Base-by-base conservation (phyloP, 30 jellyfish, hydroid and myxozoan species). In the Nemopilema nomurai region DNA sequence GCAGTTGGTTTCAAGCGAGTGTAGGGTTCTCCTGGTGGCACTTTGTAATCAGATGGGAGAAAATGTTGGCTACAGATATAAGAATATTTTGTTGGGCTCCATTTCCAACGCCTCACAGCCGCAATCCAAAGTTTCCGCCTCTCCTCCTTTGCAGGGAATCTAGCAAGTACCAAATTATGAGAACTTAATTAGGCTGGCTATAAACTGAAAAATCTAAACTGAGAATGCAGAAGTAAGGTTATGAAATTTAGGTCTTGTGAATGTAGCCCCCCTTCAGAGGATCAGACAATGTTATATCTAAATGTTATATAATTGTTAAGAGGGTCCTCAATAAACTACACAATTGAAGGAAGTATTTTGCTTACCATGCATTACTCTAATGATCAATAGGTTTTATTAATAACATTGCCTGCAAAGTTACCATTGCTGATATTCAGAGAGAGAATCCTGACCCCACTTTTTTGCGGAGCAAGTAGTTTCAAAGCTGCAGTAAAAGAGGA, bases 31-130 rank as follows among this genome's bases (percentile, higher is more conserved):
- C 28, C 86, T 9, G 86, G 75, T n/a, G 75, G 86, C 21, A 31
- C 74, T 23, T 49, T 76, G 63, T 76, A 51, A 72, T 76, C 86
- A 27, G 51, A n/a, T 32, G 86, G 73, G 52, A 76, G 86, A 49
- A 76, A 76, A 62, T 76, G 86, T n/a, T 50, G 25, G 25, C 73
- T 57, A 27, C 86, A 76, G 23, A 76, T 76, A 19, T 57, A 57
- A 18, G 86, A n/a, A 50, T 41, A 31, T 49, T 76, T 76, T 9
- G 77, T 32, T 19, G 86, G 86, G 78, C 21, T 22, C 86, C 75
- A 76, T 51, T 76, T 22, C 51, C 77, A 51, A 76, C 75, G 86
- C 21, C 77, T 8, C 53, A 41, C 73, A 28, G 75, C 75, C 63
- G 31, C 76, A 31, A 41, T 76, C 73, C 86, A 62, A 13, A n/a